These are phyloP conservation scores for Melanerpes aurifrons DNA, from an alignment of 2,113 vertebrate genomes.

Conservation along the genomic window DNA sequence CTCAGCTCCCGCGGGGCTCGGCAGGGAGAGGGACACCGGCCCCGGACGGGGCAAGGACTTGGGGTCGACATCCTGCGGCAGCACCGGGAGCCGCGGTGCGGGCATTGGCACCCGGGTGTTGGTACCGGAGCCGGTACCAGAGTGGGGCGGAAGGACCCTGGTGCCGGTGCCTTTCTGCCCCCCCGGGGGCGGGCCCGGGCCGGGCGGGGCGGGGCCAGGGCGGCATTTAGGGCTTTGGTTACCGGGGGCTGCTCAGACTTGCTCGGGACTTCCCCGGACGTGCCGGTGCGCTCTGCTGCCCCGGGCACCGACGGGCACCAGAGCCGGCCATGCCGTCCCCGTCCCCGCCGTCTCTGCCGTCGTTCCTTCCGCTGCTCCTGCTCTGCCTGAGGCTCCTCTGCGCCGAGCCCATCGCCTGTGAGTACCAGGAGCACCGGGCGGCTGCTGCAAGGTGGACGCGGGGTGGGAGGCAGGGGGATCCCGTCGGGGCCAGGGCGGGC, in stretches of 20 bases:
- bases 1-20: neutral
- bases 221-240: constrained; percentile 85
- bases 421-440: constrained; percentile 34
- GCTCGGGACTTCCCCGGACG: constrained; percentile 77
- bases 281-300: constrained; percentile 38
- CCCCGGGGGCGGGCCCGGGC: constrained; percentile 13
- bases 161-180: constrained; percentile 11
- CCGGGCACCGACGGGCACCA: constrained; percentile 44
- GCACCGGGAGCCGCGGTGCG: neutral
- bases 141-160: neutral
- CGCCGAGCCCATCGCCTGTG: constrained; percentile 61
- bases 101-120: too few species aligned
- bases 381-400: constrained; percentile 55
- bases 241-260: constrained; percentile 84
- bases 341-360: neutral
- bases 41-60: neutral
- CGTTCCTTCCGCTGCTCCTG: neutral
- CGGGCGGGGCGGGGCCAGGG: constrained; percentile 80
- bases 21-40: neutral
- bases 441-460: neutral
- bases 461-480: neutral
- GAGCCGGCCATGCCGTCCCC: constrained; percentile 26
- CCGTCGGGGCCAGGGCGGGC: neutral
- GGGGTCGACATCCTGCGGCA: neutral
- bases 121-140: neutral